These are phyloP conservation scores for Oscheius myriophilus DNA, from an alignment of 2,888 invertebrate species.

Conservation along the genomic window DNA sequence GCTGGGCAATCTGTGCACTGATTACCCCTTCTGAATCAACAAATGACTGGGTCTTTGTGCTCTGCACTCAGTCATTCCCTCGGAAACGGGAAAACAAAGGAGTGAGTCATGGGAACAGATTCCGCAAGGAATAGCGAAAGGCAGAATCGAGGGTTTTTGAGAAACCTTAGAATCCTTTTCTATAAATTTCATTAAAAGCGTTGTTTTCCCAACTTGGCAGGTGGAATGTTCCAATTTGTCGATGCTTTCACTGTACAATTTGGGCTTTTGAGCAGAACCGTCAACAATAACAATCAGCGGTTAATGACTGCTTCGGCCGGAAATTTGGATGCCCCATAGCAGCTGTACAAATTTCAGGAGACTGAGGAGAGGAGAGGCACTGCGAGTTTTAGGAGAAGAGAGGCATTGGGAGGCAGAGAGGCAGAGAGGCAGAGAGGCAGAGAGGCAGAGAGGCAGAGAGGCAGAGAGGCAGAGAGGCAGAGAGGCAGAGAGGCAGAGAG, in stretches of 20 bases:
- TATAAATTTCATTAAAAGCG: no score
- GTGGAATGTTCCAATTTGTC: neutral
- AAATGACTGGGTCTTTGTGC: no score
- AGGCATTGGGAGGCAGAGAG: neutral
- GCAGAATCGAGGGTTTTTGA: no score
- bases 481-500: neutral
- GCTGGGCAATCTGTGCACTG: no score
- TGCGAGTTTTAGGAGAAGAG: neutral
- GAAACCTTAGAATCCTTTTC: no score
- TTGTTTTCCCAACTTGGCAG: no score
- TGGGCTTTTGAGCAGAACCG: neutral
- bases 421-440: neutral
- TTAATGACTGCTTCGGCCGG: conserved; percentile 9
- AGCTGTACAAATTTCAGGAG: neutral
- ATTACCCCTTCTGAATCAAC: no score
- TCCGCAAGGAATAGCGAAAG: no score
- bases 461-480: neutral
- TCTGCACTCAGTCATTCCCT: no score
- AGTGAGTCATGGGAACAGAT: no score
- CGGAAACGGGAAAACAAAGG: no score
- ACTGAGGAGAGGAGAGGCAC: neutral
- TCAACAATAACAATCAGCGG: conserved; percentile 25
- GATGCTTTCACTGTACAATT: neutral
- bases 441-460: neutral
- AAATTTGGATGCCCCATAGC: no score